Evolutionary conservation across 2,797 vertebrate genomes (phyloP), one percentile per base, ranked within the genome.

Genomic region (Gouania willdenowi): DNA sequence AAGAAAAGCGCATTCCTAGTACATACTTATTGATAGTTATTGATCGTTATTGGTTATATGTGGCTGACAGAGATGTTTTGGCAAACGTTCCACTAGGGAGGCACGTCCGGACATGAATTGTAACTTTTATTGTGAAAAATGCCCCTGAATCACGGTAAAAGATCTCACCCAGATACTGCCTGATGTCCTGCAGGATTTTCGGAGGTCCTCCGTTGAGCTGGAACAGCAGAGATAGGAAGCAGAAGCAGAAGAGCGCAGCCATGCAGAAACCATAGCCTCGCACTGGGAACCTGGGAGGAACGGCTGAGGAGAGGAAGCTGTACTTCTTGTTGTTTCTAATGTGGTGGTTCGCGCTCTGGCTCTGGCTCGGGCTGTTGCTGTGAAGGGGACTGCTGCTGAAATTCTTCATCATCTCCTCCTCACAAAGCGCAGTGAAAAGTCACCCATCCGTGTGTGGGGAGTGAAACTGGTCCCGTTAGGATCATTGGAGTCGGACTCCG

Each of bases 191-290:
- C 56, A 98, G 88, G 79, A 97, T 90, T 75, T 84, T 90, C 28
- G 95, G 95, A 32, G 95, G 90, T 51, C 94, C 95, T 60, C 94
- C 94, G 87, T 93, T 91, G 76, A 98, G 87, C 88, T 98, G 94
- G 73, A 91, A 95, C 68, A 93, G 89, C 33, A 98, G 91, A 19
- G 95, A 98, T 32, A 90, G 92, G 63, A 95, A 63, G 52, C 93
- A 94, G 91, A 97, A 94, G 79, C 98, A 73, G 60, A 95, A 87
- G 68, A 98, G 82, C 28, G 91, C 79, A 68, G 91, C 91, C 95
- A 97, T 94, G 83, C 95, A 98, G 84, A 93, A 90, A 37, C 83
- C 90, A 84, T 96, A 97, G 58, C 94, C 91, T 38, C 94, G 91
- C 63, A 94, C 84, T 14, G 94, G 92, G 23, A 92, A 83, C 43